Evolutionary conservation across 2,888 invertebrate genomes (phyloP).

Genomic region (Pimpla rufipes): DNA sequence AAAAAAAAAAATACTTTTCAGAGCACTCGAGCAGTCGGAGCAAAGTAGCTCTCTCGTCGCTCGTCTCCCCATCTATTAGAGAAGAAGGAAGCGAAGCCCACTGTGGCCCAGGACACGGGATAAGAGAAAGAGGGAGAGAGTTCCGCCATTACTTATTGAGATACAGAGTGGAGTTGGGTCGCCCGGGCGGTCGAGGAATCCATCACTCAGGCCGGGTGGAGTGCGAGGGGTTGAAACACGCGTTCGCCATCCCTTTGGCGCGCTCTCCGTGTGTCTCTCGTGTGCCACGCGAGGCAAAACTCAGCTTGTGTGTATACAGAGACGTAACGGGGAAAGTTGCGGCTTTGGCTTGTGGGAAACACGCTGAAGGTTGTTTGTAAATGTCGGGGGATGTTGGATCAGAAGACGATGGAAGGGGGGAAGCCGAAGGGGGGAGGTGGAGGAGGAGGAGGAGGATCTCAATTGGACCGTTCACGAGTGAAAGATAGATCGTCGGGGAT

Average conservation of each 20-base stretch:
- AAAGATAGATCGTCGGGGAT: conserved; percentile 84
- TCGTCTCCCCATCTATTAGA: conserved; percentile 37
- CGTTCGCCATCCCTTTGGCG: conserved; percentile 61
- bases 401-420: conserved; percentile 57
- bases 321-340: neutral
- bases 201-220: conserved; percentile 67
- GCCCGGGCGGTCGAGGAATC: conserved; percentile 66
- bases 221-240: conserved; percentile 61
- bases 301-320: neutral
- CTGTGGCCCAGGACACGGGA: conserved; percentile 30
- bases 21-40: conserved; percentile 16
- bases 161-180: conserved; percentile 58
- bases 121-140: neutral
- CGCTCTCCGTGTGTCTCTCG: neutral
- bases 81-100: conserved; percentile 29
- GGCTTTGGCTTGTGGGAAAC: conserved; percentile 32
- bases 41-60: conserved; percentile 34
- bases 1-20: neutral
- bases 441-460: conserved; percentile 73
- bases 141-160: conserved; percentile 72
- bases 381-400: conserved; percentile 77
- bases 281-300: conserved; percentile 10
- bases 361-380: conserved; percentile 75
- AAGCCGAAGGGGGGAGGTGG: conserved; percentile 60
- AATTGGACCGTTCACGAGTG: conserved; percentile 81